Conservation (phyloP, 2,888 invertebrate genomes). For the Clostera curtula region DNA sequence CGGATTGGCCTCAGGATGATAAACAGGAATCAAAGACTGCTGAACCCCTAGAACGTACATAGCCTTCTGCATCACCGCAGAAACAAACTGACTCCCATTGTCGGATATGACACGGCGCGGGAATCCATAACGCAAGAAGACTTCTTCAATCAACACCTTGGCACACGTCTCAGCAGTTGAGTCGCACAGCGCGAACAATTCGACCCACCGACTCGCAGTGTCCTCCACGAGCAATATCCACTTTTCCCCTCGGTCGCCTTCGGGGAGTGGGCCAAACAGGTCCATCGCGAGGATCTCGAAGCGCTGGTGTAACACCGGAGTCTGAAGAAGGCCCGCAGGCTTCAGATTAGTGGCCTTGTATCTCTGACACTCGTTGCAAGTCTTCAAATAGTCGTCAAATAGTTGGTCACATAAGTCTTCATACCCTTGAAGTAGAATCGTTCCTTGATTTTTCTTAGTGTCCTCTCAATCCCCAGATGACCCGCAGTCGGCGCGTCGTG, state of each 20-base stretch:
- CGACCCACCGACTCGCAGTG: conserved; percentile 16
- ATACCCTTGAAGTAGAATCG: too few relatives aligned
- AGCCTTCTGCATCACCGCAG: conserved; percentile 18
- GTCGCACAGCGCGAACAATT: conserved; percentile 11
- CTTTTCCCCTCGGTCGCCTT: conserved; percentile 8
- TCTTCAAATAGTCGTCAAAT: too few relatives aligned
- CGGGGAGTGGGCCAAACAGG: conserved; percentile 18
- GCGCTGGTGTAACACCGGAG: neutral
- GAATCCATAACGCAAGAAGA: conserved; percentile 19
- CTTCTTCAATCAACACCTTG: conserved; percentile 11
- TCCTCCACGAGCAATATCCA: conserved; percentile 18
- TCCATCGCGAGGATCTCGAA: conserved; percentile 19
- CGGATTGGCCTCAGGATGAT: conserved; percentile 35
- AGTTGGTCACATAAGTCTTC: neutral
- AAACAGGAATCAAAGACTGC: conserved; percentile 22
- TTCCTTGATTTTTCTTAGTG: neutral
- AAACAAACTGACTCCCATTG: conserved; percentile 22
- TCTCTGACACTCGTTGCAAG: too few relatives aligned
- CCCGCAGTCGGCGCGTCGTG: conserved; percentile 1
- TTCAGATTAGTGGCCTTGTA: conserved; percentile 13
- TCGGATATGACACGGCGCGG: conserved; percentile 18
- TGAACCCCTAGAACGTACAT: conserved; percentile 12
- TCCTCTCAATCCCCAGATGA: neutral
- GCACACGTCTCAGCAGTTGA: conserved; percentile 16
- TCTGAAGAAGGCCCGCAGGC: conserved; percentile 10